Conservation (phyloP, 2,888 invertebrate genomes). For the Clitarchus hookeri region DNA sequence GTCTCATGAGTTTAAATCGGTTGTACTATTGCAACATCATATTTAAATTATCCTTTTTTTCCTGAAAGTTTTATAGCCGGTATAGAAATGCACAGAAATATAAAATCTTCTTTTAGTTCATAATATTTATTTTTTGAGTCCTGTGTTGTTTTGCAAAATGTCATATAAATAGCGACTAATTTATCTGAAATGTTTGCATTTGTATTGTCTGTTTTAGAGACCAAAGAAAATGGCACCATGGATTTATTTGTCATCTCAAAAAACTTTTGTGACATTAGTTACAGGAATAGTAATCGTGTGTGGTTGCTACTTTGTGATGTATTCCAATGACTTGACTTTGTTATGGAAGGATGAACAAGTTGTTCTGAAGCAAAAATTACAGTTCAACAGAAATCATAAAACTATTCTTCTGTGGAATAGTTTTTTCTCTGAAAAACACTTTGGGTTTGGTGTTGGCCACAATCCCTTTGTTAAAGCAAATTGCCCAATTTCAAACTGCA, state of each 20-base stretch:
- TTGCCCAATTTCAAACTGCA: slow-evolving; percentile 23
- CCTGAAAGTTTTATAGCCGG: too few relatives aligned
- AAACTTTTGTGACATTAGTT: not conserved
- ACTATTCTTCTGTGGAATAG: slow-evolving; percentile 19
- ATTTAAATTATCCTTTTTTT: too few relatives aligned
- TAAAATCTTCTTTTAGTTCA: not conserved
- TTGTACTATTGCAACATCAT: too few relatives aligned
- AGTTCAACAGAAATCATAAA: slow-evolving; percentile 15
- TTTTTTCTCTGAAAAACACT: slow-evolving; percentile 16
- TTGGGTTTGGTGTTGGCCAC: slow-evolving; percentile 20
- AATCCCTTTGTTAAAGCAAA: not conserved
- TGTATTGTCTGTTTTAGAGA: not conserved
- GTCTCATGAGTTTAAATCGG: too few relatives aligned
- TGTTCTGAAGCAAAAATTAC: not conserved
- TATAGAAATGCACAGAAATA: too few relatives aligned
- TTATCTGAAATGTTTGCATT: not conserved
- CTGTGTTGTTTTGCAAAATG: not conserved
- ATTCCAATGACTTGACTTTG: slow-evolving; percentile 20
- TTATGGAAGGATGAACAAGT: not conserved
- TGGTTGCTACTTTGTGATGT: not conserved
- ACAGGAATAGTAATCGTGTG: not conserved
- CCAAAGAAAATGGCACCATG: not conserved
- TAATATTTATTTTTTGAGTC: not conserved
- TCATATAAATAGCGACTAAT: not conserved
- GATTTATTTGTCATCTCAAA: not conserved